These are phyloP conservation scores for Ictidomys tridecemlineatus DNA, from an alignment of 2,113 vertebrate species.

Conservation along the genomic window DNA sequence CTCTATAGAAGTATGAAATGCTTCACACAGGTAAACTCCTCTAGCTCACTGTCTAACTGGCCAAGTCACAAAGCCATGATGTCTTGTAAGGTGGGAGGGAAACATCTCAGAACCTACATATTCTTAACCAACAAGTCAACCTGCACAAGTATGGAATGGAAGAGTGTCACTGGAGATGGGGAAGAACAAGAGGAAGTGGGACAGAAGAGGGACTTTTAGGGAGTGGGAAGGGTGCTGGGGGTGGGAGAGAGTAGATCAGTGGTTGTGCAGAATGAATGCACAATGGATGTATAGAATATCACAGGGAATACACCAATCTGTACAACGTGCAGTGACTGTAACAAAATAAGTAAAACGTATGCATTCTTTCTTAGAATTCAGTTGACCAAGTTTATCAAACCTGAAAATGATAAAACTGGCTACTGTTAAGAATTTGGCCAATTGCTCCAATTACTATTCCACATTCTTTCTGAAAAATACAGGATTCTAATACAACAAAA, in stretches of 20 bases:
- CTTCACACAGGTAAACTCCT: neutral
- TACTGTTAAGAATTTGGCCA: neutral
- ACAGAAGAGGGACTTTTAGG: too few species aligned
- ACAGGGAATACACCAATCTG: too few species aligned
- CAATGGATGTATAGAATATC: too few species aligned
- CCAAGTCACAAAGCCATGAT: neutral
- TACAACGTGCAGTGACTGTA: too few species aligned
- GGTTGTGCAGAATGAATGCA: too few species aligned
- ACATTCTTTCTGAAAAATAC: neutral
- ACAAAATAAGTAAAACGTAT: neutral
- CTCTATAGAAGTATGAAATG: neutral
- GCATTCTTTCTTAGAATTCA: neutral
- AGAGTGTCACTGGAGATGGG: too few species aligned
- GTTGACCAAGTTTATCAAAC: neutral
- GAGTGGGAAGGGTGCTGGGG: too few species aligned
- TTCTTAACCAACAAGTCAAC: too few species aligned
- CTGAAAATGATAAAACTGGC: neutral
- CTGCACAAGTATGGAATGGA: too few species aligned
- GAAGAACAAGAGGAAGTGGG: too few species aligned
- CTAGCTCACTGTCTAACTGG: neutral
- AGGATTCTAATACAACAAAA: neutral
- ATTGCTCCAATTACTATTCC: neutral
- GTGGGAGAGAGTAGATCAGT: too few species aligned
- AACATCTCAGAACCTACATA: neutral
- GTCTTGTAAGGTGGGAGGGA: neutral